phyloP scores from a whole-genome alignment of 2,888 invertebrate genomes.

The Beris morrisii region DNA sequence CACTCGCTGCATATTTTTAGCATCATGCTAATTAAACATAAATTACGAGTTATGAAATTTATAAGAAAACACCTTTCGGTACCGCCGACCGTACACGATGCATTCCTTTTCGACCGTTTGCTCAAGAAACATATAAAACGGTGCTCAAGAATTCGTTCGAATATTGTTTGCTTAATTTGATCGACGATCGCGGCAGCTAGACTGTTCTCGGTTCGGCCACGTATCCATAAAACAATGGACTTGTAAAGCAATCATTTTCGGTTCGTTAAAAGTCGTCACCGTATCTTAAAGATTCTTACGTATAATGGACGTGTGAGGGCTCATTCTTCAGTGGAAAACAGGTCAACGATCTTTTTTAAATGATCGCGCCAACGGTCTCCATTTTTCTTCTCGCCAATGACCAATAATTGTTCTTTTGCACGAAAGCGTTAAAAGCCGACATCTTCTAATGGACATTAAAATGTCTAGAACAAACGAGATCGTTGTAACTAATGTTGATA shows the following conservation, averaged over 20 bases:
- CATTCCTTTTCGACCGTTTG: background rate
- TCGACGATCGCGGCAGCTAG: background rate
- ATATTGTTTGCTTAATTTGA: conserved; percentile 16
- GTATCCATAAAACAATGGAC: conserved; percentile 12
- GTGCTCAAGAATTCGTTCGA: conserved; percentile 1
- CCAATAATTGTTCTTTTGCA: too few relatives aligned
- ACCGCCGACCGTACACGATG: too few relatives aligned
- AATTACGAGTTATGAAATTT: conserved; percentile 12
- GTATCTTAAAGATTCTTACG: background rate
- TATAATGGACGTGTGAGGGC: too few relatives aligned
- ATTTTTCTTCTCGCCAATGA: too few relatives aligned
- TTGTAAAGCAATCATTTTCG: conserved; percentile 26
- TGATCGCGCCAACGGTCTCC: too few relatives aligned
- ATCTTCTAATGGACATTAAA: too few relatives aligned
- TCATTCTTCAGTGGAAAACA: too few relatives aligned
- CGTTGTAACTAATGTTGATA: too few relatives aligned
- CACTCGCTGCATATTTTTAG: conserved; percentile 5
- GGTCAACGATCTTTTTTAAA: too few relatives aligned
- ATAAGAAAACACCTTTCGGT: too few relatives aligned
- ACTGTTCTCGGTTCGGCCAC: background rate
- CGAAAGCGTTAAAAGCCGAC: too few relatives aligned
- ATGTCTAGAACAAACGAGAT: too few relatives aligned
- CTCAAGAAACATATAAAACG: background rate
- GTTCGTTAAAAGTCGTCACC: conserved; percentile 30
- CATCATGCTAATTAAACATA: conserved; percentile 30